These are phyloP conservation scores for Philypnodon macrostomus DNA, from an alignment of 2,797 vertebrate species.

Conservation along the genomic window DNA sequence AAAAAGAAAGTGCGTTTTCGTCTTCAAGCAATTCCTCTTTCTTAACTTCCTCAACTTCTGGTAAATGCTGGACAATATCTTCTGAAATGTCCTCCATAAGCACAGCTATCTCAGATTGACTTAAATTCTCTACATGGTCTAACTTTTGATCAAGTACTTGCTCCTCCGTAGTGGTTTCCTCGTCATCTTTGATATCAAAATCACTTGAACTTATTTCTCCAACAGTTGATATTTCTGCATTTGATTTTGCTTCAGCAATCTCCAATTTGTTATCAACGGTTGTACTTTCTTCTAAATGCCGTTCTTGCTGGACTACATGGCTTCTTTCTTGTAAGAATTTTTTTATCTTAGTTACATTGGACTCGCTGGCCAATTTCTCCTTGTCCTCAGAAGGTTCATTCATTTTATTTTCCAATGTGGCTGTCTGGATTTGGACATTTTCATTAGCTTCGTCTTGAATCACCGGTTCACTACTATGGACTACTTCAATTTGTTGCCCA, in stretches of 20 bases:
- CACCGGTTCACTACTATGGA: constrained; percentile 12
- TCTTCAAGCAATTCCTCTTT: constrained; percentile 85
- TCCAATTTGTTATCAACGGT: constrained; percentile 7
- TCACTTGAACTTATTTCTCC: constrained; percentile 6
- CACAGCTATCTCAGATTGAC: constrained; percentile 11
- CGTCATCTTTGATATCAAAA: constrained; percentile 11
- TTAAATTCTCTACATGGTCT: constrained; percentile 33
- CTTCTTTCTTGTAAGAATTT: constrained; percentile 12
- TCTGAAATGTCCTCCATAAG: constrained; percentile 26
- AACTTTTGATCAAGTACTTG: constrained; percentile 1
- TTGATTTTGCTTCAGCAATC: constrained; percentile 7
- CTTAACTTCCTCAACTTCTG: constrained; percentile 24
- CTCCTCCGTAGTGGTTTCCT: constrained; percentile 3
- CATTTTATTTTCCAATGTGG: too few relatives aligned
- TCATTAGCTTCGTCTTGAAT: constrained; percentile 21
- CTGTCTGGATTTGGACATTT: constrained; percentile 18
- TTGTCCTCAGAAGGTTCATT: constrained; percentile 17
- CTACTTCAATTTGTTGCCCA: neutral
- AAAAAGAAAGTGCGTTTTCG: constrained; percentile 83
- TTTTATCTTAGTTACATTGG: constrained; percentile 10
- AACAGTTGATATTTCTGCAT: neutral
- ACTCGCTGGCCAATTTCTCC: constrained; percentile 1
- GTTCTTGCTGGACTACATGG: constrained; percentile 5
- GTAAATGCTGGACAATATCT: constrained; percentile 28
- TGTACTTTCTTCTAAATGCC: constrained; percentile 31